Evolutionary conservation across 2,888 invertebrate species (phyloP).

Genomic region (Limnephilus marmoratus): DNA sequence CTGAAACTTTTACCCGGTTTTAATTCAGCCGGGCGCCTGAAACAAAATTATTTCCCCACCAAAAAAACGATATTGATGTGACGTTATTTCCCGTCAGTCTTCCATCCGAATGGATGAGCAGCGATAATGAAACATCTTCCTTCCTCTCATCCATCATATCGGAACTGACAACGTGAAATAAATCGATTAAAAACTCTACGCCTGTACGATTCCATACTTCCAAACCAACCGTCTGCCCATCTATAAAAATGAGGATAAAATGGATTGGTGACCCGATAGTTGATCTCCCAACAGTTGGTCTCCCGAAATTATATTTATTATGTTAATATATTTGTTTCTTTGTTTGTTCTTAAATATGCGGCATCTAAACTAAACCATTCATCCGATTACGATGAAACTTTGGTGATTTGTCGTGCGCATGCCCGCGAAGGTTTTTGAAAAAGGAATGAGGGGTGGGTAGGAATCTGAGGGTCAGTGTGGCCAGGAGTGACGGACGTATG

Average conservation of each 20-base stretch:
- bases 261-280: too few species aligned
- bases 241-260: background rate
- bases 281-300: too few species aligned
- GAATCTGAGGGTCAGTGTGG: too few species aligned
- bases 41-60: background rate
- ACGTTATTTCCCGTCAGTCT: background rate
- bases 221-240: background rate
- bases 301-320: too few species aligned
- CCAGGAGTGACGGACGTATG: too few species aligned
- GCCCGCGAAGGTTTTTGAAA: too few species aligned
- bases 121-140: constrained; percentile 27
- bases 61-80: background rate
- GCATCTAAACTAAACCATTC: too few species aligned
- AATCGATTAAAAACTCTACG: constrained; percentile 18
- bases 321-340: too few species aligned
- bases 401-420: too few species aligned
- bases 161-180: constrained; percentile 19
- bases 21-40: background rate
- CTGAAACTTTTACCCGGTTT: background rate
- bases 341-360: too few species aligned
- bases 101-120: background rate
- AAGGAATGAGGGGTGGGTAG: too few species aligned
- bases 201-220: background rate
- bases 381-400: too few species aligned
- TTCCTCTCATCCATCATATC: constrained; percentile 6